A percentile compares a stretch with the other conserved stretches of the same genome.
phyloP scores from a whole-genome alignment of 1,140 invertebrate species.

The Bicyclus anynana region DNA sequence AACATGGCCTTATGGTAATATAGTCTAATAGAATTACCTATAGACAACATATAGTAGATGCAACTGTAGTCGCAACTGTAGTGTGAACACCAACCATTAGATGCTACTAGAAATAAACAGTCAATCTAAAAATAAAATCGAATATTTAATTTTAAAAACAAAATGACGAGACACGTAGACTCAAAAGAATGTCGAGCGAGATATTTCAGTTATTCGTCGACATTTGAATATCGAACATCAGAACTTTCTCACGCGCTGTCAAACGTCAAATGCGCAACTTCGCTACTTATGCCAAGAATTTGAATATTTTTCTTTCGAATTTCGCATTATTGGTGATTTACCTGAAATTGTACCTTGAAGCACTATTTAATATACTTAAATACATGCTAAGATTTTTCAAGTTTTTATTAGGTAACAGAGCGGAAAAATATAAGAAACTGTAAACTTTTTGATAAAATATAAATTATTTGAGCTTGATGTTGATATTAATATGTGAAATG shows the following conservation, averaged over 20 bases:
- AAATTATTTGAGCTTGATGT: too few species aligned
- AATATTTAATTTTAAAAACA: neutral
- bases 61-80: too few species aligned
- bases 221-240: constrained; percentile 33
- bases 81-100: too few species aligned
- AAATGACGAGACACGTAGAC: neutral
- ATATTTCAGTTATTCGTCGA: neutral
- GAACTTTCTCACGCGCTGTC: constrained; percentile 32
- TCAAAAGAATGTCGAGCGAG: neutral
- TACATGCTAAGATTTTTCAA: too few species aligned
- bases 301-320: constrained; percentile 19
- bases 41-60: too few species aligned
- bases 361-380: constrained; percentile 1
- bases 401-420: too few species aligned
- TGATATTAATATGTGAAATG: too few species aligned
- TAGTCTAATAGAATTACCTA: too few species aligned
- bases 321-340: neutral
- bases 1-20: too few species aligned
- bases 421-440: too few species aligned
- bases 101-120: too few species aligned
- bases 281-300: constrained; percentile 14
- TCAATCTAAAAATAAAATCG: neutral
- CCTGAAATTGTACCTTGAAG: constrained; percentile 15
- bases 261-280: constrained; percentile 17
- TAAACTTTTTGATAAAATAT: too few species aligned